Conservation (phyloP, 2,113 vertebrate species). For the Poeciliopsis turrubarensis region DNA sequence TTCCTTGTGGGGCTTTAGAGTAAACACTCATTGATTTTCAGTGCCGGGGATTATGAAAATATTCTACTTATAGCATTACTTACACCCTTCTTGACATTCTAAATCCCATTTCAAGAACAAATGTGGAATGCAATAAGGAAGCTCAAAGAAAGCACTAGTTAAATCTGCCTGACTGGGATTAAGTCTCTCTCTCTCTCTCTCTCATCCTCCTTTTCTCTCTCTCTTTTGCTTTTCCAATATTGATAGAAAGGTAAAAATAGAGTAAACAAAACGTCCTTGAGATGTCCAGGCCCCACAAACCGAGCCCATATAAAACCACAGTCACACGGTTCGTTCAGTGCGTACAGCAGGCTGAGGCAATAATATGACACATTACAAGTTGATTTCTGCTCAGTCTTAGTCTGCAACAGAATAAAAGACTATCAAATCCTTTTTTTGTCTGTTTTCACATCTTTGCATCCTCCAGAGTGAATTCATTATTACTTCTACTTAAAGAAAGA, state of each 20-base stretch:
- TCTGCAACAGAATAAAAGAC: not conserved
- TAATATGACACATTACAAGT: not conserved
- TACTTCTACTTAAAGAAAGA: constrained; percentile 33
- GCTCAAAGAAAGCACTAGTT: constrained; percentile 57
- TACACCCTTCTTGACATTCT: constrained; percentile 77
- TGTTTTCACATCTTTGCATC: not conserved
- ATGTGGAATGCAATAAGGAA: constrained; percentile 70
- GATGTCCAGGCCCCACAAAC: constrained; percentile 34
- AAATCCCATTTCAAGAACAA: constrained; percentile 81
- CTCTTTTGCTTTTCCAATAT: constrained; percentile 24
- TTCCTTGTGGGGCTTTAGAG: constrained; percentile 32
- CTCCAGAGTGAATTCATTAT: not conserved
- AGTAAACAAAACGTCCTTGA: constrained; percentile 73
- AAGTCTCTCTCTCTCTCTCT: constrained; percentile 18
- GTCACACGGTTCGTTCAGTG: not conserved
- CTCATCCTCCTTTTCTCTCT: not conserved
- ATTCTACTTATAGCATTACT: constrained; percentile 73
- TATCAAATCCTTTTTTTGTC: too few relatives aligned
- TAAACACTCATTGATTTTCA: constrained; percentile 74
- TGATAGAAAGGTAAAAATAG: constrained; percentile 65
- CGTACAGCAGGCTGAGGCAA: not conserved
- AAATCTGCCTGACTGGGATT: constrained; percentile 73
- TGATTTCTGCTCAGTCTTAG: not conserved
- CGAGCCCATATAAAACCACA: constrained; percentile 5
- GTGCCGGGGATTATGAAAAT: constrained; percentile 74